Evolutionary conservation across 2,888 invertebrate species (phyloP).

Genomic region (Eucera pruinosa): DNA sequence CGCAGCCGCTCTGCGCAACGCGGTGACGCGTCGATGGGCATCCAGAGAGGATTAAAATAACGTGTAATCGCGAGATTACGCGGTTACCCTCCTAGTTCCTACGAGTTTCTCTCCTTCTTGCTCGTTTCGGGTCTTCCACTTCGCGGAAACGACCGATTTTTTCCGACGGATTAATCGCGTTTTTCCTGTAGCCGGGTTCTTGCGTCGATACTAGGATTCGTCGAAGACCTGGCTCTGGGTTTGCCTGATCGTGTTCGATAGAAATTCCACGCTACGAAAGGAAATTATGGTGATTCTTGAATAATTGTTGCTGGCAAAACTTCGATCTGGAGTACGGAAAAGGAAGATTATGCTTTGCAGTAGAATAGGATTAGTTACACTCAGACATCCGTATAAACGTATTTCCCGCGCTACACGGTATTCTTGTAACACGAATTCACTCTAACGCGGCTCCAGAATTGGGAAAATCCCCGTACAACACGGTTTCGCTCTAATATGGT

Average conservation of each 20-base stretch:
- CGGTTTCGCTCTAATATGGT: too few relatives aligned
- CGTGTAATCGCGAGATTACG: conserved; percentile 52
- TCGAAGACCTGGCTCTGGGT: not conserved
- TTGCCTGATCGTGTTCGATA: not conserved
- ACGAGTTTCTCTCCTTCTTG: not conserved
- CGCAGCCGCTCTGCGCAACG: conserved; percentile 1
- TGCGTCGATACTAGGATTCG: conserved; percentile 3
- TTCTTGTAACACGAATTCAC: too few relatives aligned
- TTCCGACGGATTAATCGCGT: conserved; percentile 27
- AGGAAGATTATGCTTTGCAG: too few relatives aligned
- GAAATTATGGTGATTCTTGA: conserved; percentile 13
- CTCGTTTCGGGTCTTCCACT: not conserved
- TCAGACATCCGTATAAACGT: not conserved
- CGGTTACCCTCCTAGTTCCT: conserved; percentile 4
- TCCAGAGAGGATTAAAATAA: conserved; percentile 38
- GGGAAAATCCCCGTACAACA: too few relatives aligned
- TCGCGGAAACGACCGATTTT: conserved; percentile 35
- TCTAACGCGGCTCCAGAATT: too few relatives aligned
- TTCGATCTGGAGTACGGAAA: not conserved
- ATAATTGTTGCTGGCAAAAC: not conserved
- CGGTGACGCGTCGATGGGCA: conserved; percentile 17
- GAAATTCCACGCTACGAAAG: not conserved
- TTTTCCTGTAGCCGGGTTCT: conserved; percentile 36
- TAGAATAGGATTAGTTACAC: not conserved
- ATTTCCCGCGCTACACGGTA: too few relatives aligned